phyloP scores from a whole-genome alignment of 2,888 invertebrate genomes.

The Ommatoiulus sabulosus region DNA sequence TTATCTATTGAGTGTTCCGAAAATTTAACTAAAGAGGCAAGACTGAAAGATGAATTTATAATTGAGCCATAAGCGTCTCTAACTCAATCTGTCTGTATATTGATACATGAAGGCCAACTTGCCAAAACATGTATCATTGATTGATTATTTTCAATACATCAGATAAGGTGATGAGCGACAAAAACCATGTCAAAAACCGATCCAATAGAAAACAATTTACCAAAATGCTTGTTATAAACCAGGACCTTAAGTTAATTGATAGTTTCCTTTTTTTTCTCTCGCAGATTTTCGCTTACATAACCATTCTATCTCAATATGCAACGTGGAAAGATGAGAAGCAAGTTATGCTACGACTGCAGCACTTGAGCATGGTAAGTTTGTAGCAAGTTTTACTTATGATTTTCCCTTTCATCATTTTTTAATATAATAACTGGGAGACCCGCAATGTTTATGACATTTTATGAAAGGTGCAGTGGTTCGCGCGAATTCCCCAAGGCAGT shows the following conservation, averaged over 20 bases:
- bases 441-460: neutral
- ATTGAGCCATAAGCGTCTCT: neutral
- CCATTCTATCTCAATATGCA: conserved; percentile 71
- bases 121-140: neutral
- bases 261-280: neutral
- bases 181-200: neutral
- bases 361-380: conserved; percentile 68
- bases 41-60: too few relatives aligned
- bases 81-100: neutral
- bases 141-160: neutral
- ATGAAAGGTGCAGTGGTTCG: neutral
- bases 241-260: neutral
- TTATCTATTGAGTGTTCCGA: too few relatives aligned
- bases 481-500: neutral
- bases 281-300: conserved; percentile 69
- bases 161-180: neutral
- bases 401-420: neutral
- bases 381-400: neutral
- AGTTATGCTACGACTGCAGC: conserved; percentile 69
- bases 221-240: neutral
- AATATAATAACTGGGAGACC: neutral
- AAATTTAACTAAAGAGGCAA: too few relatives aligned
- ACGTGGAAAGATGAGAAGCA: conserved; percentile 72
- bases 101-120: neutral
- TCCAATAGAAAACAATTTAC: neutral